phyloP scores from a whole-genome alignment of 2,797 vertebrate species.

The Enteromius unitaeniatus region DNA sequence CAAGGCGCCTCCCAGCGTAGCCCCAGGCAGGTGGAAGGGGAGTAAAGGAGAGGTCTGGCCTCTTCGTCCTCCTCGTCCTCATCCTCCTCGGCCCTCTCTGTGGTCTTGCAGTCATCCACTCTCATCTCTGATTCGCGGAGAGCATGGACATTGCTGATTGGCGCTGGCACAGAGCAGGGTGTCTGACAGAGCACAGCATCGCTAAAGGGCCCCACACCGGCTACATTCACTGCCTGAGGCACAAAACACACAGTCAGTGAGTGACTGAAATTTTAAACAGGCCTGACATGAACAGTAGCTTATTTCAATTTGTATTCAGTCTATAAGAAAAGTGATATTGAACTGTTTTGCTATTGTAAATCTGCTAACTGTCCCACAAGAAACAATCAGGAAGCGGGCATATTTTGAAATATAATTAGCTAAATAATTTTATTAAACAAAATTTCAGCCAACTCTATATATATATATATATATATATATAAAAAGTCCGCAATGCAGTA shows the following conservation, averaged over 20 bases:
- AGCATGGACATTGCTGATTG: conserved; percentile 86
- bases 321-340: neutral
- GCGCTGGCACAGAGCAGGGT: conserved; percentile 91
- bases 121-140: conserved; percentile 86
- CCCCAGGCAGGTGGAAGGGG: conserved; percentile 92
- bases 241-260: neutral
- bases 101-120: conserved; percentile 65
- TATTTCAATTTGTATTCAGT: neutral
- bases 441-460: neutral
- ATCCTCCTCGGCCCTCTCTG: conserved; percentile 45
- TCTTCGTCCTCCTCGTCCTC: conserved; percentile 65
- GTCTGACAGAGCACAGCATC: conserved; percentile 89
- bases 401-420: neutral
- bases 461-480: too few species aligned
- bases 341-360: neutral
- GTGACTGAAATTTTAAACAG: neutral
- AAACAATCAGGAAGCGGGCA: neutral
- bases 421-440: neutral
- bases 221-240: conserved; percentile 86
- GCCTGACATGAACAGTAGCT: neutral
- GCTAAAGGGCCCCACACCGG: conserved; percentile 91
- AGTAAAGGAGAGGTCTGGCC: conserved; percentile 74
- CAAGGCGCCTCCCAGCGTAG: conserved; percentile 91
- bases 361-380: neutral
- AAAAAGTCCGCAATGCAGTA: neutral